These are phyloP conservation scores for Delphinus delphis DNA, from an alignment of 2,113 vertebrate genomes.

Conservation along the genomic window DNA sequence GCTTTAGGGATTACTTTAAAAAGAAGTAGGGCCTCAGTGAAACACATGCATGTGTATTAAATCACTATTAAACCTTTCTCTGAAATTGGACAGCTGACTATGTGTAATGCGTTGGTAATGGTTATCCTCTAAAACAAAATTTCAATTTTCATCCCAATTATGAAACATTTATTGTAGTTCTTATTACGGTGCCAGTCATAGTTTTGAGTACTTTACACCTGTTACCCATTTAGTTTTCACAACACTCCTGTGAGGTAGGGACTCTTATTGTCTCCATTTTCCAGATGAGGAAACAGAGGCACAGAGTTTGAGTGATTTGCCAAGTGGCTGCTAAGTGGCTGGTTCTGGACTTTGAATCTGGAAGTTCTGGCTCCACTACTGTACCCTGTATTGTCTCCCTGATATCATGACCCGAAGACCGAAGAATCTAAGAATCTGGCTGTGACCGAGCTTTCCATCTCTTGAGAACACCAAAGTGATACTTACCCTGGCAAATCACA, in stretches of 20 bases:
- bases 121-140: background rate
- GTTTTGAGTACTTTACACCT: background rate
- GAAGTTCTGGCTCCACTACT: background rate
- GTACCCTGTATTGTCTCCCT: background rate
- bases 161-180: background rate
- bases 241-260: rapidly evolving
- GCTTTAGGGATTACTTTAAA: background rate
- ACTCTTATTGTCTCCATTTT: background rate
- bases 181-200: background rate
- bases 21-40: background rate
- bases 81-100: background rate
- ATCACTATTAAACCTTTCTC: background rate
- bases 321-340: background rate
- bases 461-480: background rate
- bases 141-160: background rate
- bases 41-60: background rate
- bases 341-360: background rate
- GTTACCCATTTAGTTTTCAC: background rate
- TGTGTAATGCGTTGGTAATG: background rate
- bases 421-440: background rate
- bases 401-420: background rate
- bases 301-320: background rate
- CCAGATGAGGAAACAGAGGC: background rate
- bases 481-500: background rate
- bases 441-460: background rate